Base-by-base conservation (phyloP, 2,797 vertebrate species). In the Mareca strepera region DNA sequence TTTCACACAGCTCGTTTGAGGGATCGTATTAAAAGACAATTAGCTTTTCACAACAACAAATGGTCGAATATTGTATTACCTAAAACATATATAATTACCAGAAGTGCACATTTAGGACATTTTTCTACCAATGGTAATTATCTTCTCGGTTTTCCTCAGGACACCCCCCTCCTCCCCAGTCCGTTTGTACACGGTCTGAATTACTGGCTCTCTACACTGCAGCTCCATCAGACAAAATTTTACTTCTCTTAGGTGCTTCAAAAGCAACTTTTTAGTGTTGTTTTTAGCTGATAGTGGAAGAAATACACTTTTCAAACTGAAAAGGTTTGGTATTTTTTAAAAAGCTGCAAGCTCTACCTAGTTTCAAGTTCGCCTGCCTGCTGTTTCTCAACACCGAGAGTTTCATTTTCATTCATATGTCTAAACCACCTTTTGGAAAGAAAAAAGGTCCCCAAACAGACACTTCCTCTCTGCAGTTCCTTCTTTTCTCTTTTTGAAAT, bases 391-490 rank as follows among this genome's bases (percentile, higher is more conserved):
- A 90, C 25, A 26, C 39, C 82, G 8, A 86, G 60, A 81, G 94
- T 95, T 96, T 96, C 82, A 79, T 74, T 94, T 96, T 94, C 67
- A 63, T 96, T 94, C 75, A 62, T 79, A 63, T 20, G 52, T 69
- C 89, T 70, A 87, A 92, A 70, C 25, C 39, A 81, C 37, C 74
- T 69, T 75, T 75, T 52, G 37, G 52, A 66, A 78, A 87, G 52
- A 68, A 91, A 69, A 92, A 83, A 86, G 60, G 25, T 35, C 76
- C 69, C 73, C 18, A 33, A 69, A 90, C 11, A 91, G 86, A 59
- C 39, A 77, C 82, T 96, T 96, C 96, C 93, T 77, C 80, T 82
- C 77, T 60, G 53, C 29, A 77, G 95, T 96, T 97, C 91, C 91
- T 93, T 82, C 52, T 96, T 96, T 79, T 58, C 35, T 91, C 52